phyloP scores from a whole-genome alignment of 1,140 invertebrate genomes.

The Drosophila miranda region DNA sequence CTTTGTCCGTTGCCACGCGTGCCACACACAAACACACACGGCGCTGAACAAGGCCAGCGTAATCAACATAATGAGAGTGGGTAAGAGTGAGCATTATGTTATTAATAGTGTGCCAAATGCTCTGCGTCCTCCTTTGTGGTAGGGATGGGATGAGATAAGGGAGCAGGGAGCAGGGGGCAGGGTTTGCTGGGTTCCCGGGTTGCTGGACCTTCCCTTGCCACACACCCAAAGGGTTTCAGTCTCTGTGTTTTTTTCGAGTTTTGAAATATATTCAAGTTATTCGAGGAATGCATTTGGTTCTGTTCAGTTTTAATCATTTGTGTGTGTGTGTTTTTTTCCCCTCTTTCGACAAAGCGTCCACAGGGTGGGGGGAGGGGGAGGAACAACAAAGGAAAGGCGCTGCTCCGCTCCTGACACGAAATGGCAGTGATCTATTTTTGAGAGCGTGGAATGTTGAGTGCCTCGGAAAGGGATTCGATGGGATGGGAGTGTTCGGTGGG shows the following conservation, averaged over 20 bases:
- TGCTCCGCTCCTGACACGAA: constrained; percentile 33
- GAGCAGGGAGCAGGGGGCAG: constrained; percentile 30
- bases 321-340: constrained; percentile 11
- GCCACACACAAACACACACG: constrained; percentile 32
- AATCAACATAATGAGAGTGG: constrained; percentile 59
- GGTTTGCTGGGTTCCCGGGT: constrained; percentile 31
- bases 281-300: constrained; percentile 57
- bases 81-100: constrained; percentile 61
- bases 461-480: constrained; percentile 24
- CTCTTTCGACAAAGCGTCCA: background rate
- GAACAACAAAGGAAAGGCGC: constrained; percentile 13
- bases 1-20: constrained; percentile 33
- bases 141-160: constrained; percentile 25
- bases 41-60: constrained; percentile 20
- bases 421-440: constrained; percentile 45
- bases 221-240: constrained; percentile 21
- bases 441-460: constrained; percentile 48
- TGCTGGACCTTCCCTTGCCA: background rate
- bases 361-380: background rate
- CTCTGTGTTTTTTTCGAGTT: constrained; percentile 52
- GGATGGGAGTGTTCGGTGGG: constrained; percentile 10
- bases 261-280: constrained; percentile 68
- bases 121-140: constrained; percentile 8
- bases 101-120: constrained; percentile 75
- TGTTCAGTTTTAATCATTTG: constrained; percentile 59